Conservation (phyloP, 2,113 vertebrate genomes). For the Rhizomys pruinosus region DNA sequence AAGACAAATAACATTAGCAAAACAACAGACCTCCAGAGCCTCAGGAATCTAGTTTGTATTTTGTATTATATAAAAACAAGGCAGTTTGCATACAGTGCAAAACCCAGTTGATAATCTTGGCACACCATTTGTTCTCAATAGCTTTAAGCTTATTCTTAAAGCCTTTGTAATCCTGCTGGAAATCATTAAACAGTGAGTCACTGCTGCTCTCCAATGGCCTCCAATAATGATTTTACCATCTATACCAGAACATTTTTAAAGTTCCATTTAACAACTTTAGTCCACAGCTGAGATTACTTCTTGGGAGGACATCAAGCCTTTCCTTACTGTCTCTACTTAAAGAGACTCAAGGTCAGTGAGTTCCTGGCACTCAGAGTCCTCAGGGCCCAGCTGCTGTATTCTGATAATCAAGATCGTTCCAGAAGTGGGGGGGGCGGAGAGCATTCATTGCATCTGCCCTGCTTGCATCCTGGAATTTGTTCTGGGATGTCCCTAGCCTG, state of each 20-base stretch:
- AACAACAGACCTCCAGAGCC: conserved; percentile 57
- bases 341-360: not conserved
- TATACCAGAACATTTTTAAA: conserved; percentile 52
- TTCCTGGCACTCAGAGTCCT: conserved; percentile 31
- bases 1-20: conserved; percentile 67
- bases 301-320: conserved; percentile 47
- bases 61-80: conserved; percentile 33
- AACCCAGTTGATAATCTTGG: conserved; percentile 71
- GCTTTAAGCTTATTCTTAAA: conserved; percentile 78
- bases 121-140: conserved; percentile 71
- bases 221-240: conserved; percentile 77
- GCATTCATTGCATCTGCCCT: not conserved
- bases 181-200: conserved; percentile 77
- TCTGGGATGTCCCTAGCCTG: not conserved
- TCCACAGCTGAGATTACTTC: conserved; percentile 56
- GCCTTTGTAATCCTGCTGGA: conserved; percentile 79
- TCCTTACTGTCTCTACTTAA: not conserved
- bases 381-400: not conserved
- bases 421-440: not conserved
- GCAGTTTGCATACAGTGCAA: conserved; percentile 63
- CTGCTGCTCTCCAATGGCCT: conserved; percentile 72
- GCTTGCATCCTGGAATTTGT: conserved; percentile 37
- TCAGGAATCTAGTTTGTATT: conserved; percentile 46
- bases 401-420: conserved; percentile 46
- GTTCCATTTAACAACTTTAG: conserved; percentile 58